Percentiles rank a stretch among this genome's conserved stretches.
phyloP scores from a whole-genome alignment of 1,140 invertebrate genomes.

The Stegodyphus mimosarum region DNA sequence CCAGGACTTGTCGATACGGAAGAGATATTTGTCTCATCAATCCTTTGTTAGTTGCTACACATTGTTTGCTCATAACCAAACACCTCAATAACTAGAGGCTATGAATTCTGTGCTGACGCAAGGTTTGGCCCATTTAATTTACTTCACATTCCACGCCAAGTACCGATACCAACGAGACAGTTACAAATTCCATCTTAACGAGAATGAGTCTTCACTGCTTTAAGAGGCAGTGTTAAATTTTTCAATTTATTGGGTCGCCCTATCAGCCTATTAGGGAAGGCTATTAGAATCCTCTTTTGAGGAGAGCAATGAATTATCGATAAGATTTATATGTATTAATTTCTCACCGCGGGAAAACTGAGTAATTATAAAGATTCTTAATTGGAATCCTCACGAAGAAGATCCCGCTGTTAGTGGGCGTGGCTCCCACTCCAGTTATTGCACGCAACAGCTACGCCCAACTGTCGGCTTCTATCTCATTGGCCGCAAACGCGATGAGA shows the following conservation, averaged over 20 bases:
- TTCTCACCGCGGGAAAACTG: slow-evolving; percentile 47
- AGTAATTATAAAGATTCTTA: slow-evolving; percentile 55
- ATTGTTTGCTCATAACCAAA: no score
- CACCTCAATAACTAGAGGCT: no score
- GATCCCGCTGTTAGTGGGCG: slow-evolving; percentile 17
- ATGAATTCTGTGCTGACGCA: no score
- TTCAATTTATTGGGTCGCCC: slow-evolving; percentile 44
- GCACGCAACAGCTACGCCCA: slow-evolving; percentile 52
- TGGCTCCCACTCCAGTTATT: slow-evolving; percentile 24
- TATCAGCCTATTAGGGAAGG: slow-evolving; percentile 44
- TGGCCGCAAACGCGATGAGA: slow-evolving; percentile 48
- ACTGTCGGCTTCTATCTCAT: slow-evolving; percentile 50
- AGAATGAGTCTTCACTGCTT: no score
- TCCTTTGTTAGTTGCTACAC: no score
- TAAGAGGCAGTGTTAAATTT: not conserved
- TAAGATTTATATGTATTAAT: slow-evolving; percentile 51
- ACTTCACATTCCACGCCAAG: no score
- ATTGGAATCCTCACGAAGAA: slow-evolving; percentile 19
- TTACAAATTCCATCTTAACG: no score
- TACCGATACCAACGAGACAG: no score
- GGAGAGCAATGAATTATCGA: slow-evolving; percentile 29
- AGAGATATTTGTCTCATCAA: no score
- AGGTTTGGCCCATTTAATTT: no score
- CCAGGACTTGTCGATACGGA: no score
- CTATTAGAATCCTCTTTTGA: slow-evolving; percentile 23